These are phyloP conservation scores for Bombyx mandarina DNA, from an alignment of 1,140 invertebrate species.

Conservation along the genomic window DNA sequence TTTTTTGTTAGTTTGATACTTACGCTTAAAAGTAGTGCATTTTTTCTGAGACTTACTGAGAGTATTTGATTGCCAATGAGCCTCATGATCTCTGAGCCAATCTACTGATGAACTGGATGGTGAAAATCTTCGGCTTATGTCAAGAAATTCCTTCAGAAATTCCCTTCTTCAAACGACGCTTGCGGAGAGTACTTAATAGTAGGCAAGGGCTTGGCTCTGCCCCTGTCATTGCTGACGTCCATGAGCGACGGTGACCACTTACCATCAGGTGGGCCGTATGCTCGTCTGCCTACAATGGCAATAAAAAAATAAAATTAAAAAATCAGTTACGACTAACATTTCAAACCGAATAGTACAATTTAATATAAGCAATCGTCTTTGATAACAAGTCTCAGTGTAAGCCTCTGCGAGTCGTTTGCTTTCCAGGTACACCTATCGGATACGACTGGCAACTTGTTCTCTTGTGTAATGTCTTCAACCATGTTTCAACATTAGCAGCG, in stretches of 20 bases:
- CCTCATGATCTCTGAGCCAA: not conserved
- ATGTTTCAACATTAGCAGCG: too few species aligned
- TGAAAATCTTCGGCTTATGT: not conserved
- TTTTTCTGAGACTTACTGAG: not conserved
- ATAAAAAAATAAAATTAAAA: not conserved
- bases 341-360: not conserved
- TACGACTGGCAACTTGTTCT: not conserved
- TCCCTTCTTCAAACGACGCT: too few species aligned
- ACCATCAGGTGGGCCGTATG: too few species aligned
- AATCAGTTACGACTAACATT: not conserved
- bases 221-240: too few species aligned
- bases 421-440: not conserved
- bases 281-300: too few species aligned
- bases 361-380: not conserved
- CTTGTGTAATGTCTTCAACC: too few species aligned
- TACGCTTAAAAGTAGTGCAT: not conserved
- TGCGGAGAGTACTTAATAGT: too few species aligned
- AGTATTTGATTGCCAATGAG: not conserved
- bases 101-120: not conserved
- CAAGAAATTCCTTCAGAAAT: not conserved
- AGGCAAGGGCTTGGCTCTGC: too few species aligned
- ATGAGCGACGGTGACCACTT: too few species aligned
- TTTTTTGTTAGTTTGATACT: slow-evolving; percentile 10
- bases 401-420: not conserved
- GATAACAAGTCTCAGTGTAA: not conserved